phyloP scores from a whole-genome alignment of 2,888 invertebrate genomes.

The Papilio demoleus region DNA sequence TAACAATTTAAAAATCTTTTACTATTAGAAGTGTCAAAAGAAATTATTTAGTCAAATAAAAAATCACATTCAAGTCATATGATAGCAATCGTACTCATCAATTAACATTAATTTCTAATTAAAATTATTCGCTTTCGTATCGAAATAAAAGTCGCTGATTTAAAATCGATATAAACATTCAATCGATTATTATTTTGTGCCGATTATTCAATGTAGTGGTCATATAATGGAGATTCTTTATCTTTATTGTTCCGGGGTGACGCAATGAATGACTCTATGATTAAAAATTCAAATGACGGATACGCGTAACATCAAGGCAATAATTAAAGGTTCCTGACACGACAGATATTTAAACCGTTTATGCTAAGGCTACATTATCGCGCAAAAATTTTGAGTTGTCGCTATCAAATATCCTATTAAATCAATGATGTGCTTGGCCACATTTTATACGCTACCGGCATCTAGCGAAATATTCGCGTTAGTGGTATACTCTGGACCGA shows the following conservation, averaged over 20 bases:
- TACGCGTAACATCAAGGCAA: constrained; percentile 45
- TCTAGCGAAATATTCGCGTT: too few relatives aligned
- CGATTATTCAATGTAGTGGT: constrained; percentile 53
- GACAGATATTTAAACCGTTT: constrained; percentile 46
- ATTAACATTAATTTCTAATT: constrained; percentile 73
- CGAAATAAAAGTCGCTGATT: constrained; percentile 50
- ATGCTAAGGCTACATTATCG: too few relatives aligned
- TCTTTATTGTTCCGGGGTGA: constrained; percentile 55
- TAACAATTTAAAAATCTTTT: neutral
- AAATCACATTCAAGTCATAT: neutral
- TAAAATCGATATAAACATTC: constrained; percentile 53
- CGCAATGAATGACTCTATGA: constrained; percentile 50
- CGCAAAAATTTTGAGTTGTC: too few relatives aligned
- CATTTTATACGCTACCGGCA: too few relatives aligned
- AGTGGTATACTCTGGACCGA: too few relatives aligned
- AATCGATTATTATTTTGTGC: constrained; percentile 49
- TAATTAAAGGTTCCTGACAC: constrained; percentile 48
- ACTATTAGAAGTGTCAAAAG: neutral
- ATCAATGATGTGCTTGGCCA: too few relatives aligned
- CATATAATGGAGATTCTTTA: constrained; percentile 56
- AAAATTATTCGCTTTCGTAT: constrained; percentile 57
- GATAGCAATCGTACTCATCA: constrained; percentile 41
- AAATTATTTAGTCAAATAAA: neutral
- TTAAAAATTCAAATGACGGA: constrained; percentile 48
- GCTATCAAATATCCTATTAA: too few relatives aligned